Conservation (phyloP, 2,797 vertebrate species). For the Melanotaenia maccullochi region DNA sequence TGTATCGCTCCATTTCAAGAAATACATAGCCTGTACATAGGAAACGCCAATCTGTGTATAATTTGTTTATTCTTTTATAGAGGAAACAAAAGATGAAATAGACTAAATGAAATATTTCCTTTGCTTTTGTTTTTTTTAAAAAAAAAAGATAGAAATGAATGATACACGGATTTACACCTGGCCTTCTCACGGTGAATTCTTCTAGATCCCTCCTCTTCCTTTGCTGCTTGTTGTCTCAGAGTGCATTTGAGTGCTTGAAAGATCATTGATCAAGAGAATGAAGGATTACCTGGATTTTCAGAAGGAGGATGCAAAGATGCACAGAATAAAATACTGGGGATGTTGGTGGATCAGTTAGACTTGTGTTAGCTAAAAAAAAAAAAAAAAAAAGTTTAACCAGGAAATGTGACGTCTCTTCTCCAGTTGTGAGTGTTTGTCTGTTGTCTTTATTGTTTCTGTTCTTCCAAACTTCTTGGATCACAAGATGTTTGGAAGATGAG, state of each 20-base stretch:
- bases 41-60: neutral
- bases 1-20: neutral
- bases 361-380: neutral
- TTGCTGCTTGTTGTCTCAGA: neutral
- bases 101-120: neutral
- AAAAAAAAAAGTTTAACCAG: too few relatives aligned
- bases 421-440: too few relatives aligned
- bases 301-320: neutral
- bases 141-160: too few relatives aligned
- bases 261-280: neutral
- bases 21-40: neutral
- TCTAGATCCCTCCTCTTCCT: neutral
- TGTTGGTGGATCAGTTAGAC: neutral
- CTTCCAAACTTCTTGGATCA: too few relatives aligned
- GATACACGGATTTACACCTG: neutral
- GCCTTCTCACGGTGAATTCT: neutral
- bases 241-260: neutral
- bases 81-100: too few relatives aligned
- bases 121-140: neutral
- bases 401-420: too few relatives aligned
- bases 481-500: too few relatives aligned
- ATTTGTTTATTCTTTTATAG: too few relatives aligned
- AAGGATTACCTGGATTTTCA: neutral
- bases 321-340: neutral
- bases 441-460: too few relatives aligned